A percentile compares a stretch with the other conserved stretches of the same genome.
Conservation (phyloP, 2,797 vertebrate genomes). For the Propithecus perrieri region DNA sequence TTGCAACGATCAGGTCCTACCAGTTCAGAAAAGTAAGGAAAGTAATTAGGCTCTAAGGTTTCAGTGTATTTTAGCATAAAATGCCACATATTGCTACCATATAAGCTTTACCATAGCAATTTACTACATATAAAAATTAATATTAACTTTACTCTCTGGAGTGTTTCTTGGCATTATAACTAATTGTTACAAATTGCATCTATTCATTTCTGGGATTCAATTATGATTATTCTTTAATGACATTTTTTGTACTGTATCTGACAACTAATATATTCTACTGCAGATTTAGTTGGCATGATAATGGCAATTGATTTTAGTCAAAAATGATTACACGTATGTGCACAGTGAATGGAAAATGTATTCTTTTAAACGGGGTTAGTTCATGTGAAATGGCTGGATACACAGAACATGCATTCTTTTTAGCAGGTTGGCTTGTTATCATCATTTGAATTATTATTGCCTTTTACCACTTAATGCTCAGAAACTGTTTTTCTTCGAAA, state of each 20-base stretch:
- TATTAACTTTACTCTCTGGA: constrained; percentile 71
- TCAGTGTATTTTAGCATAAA: constrained; percentile 13
- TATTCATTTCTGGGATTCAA: constrained; percentile 64
- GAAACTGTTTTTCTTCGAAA: constrained; percentile 77
- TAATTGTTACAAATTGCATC: constrained; percentile 65
- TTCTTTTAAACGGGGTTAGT: constrained; percentile 86
- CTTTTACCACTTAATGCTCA: constrained; percentile 78
- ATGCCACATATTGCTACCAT: constrained; percentile 52
- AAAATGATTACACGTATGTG: constrained; percentile 86
- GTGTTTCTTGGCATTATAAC: constrained; percentile 71
- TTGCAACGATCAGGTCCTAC: constrained; percentile 91
- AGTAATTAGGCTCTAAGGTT: not conserved
- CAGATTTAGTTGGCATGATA: constrained; percentile 87
- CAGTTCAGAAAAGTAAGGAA: constrained; percentile 76
- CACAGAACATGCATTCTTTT: constrained; percentile 86
- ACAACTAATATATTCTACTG: constrained; percentile 76
- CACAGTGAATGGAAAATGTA: constrained; percentile 86
- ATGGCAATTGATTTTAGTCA: constrained; percentile 87
- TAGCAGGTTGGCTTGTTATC: constrained; percentile 79
- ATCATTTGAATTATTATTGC: constrained; percentile 74
- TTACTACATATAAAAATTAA: constrained; percentile 52
- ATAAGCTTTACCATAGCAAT: constrained; percentile 62
- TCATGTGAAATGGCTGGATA: constrained; percentile 86
- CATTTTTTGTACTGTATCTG: constrained; percentile 69
- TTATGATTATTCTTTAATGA: constrained; percentile 62